A percentile compares a stretch with the other conserved stretches of the same genome.
phyloP scores from a whole-genome alignment of 2,888 invertebrate genomes.

The Microctonus hyperodae region DNA sequence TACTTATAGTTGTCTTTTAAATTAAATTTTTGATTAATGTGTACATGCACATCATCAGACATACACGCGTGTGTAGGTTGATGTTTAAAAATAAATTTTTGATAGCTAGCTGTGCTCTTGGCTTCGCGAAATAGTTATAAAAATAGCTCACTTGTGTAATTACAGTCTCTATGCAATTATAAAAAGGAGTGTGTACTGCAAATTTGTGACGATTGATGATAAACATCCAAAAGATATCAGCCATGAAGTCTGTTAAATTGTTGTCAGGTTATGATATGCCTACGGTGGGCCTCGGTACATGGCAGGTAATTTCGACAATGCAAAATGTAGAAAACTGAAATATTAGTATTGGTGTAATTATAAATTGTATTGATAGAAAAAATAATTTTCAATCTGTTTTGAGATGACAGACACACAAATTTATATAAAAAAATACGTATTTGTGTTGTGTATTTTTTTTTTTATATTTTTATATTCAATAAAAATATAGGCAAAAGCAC shows the following conservation, averaged over 20 bases:
- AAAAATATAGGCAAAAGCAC: slow-evolving; percentile 67
- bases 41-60: neutral
- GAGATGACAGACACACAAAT: slow-evolving; percentile 8
- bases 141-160: slow-evolving; percentile 42
- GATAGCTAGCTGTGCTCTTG: slow-evolving; percentile 6
- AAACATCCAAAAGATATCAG: too few relatives aligned
- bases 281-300: slow-evolving; percentile 76
- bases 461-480: neutral
- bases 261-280: slow-evolving; percentile 70
- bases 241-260: slow-evolving; percentile 50
- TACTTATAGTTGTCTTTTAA: neutral
- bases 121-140: slow-evolving; percentile 20
- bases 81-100: slow-evolving; percentile 17
- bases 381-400: too few relatives aligned
- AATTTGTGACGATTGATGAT: too few relatives aligned
- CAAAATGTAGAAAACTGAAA: slow-evolving; percentile 14
- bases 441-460: neutral
- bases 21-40: neutral
- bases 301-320: slow-evolving; percentile 67
- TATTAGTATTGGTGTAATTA: too few relatives aligned
- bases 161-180: slow-evolving; percentile 33
- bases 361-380: too few relatives aligned
- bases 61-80: neutral
- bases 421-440: neutral
- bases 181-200: slow-evolving; percentile 28